Evolutionary conservation across 2,797 vertebrate genomes (phyloP).

Genomic region (Adrianichthys oophorus): DNA sequence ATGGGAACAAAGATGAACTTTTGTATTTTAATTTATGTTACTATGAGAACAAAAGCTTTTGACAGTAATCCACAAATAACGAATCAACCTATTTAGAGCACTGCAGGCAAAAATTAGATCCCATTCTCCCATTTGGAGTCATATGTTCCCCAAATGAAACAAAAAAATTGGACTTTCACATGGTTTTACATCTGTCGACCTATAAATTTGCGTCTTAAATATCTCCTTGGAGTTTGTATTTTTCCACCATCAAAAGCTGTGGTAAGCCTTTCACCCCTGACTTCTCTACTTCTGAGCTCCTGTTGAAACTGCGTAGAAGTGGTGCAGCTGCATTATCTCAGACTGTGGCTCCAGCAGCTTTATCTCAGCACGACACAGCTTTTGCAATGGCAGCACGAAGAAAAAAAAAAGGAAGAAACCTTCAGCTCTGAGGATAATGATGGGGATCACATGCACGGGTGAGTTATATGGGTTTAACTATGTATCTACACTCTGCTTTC

Average conservation of each 20-base stretch:
- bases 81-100: too few species aligned
- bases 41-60: too few species aligned
- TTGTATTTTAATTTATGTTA: too few species aligned
- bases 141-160: background rate
- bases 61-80: too few species aligned
- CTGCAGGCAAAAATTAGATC: too few species aligned
- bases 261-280: constrained; percentile 13
- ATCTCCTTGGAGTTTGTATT: constrained; percentile 4
- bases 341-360: constrained; percentile 43
- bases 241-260: constrained; percentile 11
- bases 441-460: constrained; percentile 64
- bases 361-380: constrained; percentile 39
- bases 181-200: background rate
- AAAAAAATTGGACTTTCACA: background rate
- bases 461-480: constrained; percentile 62
- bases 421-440: constrained; percentile 62
- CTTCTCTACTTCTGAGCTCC: constrained; percentile 20
- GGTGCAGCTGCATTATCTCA: constrained; percentile 44
- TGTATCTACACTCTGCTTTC: constrained; percentile 59
- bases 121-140: too few species aligned
- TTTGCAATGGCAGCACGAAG: constrained; percentile 57
- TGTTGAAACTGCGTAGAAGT: constrained; percentile 31
- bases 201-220: background rate
- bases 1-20: too few species aligned
- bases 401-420: constrained; percentile 22